Conservation (phyloP, 1,140 invertebrate species). For the Lasaia peninsularis region DNA sequence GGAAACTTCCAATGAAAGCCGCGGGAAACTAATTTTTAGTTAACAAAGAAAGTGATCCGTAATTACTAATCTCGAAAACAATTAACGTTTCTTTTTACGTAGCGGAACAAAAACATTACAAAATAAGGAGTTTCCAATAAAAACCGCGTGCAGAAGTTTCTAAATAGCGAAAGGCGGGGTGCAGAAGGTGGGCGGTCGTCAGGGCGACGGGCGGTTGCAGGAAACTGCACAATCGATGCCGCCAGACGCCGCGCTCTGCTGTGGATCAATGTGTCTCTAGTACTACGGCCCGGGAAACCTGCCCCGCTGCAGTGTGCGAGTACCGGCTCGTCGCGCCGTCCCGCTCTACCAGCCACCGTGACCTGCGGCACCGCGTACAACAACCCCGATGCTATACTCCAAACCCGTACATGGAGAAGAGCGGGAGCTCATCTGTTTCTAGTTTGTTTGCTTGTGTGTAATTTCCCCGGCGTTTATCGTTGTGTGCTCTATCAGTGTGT, state of each 20-base stretch:
- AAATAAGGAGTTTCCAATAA: slow-evolving; percentile 57
- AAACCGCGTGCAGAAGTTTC: slow-evolving; percentile 43
- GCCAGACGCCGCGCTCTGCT: slow-evolving; percentile 58
- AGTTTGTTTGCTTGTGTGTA: slow-evolving; percentile 19
- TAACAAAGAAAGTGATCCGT: too few species aligned
- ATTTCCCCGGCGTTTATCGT: slow-evolving; percentile 9
- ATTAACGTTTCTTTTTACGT: neutral
- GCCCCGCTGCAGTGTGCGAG: slow-evolving; percentile 41
- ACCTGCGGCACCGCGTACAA: slow-evolving; percentile 32
- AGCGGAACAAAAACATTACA: slow-evolving; percentile 9
- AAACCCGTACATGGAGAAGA: slow-evolving; percentile 22
- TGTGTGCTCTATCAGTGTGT: slow-evolving; percentile 34
- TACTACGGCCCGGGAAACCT: slow-evolving; percentile 72
- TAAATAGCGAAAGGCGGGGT: slow-evolving; percentile 45
- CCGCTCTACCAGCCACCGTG: slow-evolving; percentile 40
- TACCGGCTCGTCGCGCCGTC: slow-evolving; percentile 31
- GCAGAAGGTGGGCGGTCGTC: slow-evolving; percentile 61
- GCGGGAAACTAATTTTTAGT: too few species aligned
- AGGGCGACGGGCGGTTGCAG: slow-evolving; percentile 63
- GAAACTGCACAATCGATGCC: slow-evolving; percentile 75
- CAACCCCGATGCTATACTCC: slow-evolving; percentile 23
- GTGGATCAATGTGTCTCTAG: slow-evolving; percentile 77
- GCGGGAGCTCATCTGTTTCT: slow-evolving; percentile 35
- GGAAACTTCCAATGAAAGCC: too few species aligned
- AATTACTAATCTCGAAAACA: too few species aligned